A percentile compares a stretch with the other conserved stretches of the same genome.
Evolutionary conservation across 2,113 vertebrate species (phyloP).

Genomic region (Setophaga kirtlandii): DNA sequence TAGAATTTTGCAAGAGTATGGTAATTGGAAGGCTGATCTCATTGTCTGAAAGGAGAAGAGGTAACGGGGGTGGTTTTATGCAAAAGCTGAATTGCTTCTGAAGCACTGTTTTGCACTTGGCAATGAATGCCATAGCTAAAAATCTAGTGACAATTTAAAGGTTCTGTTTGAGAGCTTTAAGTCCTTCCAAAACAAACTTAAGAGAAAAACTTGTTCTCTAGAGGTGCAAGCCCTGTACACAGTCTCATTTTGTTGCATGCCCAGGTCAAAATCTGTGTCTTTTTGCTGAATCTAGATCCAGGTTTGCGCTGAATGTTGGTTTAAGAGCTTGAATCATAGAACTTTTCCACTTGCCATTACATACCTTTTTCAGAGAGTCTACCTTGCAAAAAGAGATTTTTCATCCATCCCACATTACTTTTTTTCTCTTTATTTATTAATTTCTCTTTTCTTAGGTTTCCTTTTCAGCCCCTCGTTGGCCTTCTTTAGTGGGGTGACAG

Average conservation of each 20-base stretch:
- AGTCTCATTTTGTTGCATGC: not conserved
- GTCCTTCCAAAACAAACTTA: not conserved
- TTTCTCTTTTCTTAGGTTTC: not conserved
- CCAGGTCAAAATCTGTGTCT: not conserved
- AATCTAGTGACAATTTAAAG: not conserved
- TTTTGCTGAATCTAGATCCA: not conserved
- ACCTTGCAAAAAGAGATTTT: not conserved
- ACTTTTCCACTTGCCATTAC: not conserved
- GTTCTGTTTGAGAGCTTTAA: not conserved
- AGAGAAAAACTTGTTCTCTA: not conserved
- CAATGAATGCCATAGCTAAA: not conserved
- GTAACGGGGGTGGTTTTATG: not conserved
- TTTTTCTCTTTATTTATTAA: not conserved
- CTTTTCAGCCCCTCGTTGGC: not conserved
- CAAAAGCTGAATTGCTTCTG: not conserved
- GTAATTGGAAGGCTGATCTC: not conserved
- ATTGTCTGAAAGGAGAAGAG: not conserved
- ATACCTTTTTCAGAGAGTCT: not conserved
- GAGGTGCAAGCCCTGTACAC: not conserved
- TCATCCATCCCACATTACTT: not conserved
- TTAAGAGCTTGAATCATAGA: not conserved
- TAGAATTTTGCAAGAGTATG: slow-evolving; percentile 17
- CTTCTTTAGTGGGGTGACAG: slow-evolving; percentile 32
- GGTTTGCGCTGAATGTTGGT: not conserved
- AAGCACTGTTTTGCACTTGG: not conserved